phyloP scores from a whole-genome alignment of 2,113 vertebrate species.

The Hypocryptadius cinnamomeus region DNA sequence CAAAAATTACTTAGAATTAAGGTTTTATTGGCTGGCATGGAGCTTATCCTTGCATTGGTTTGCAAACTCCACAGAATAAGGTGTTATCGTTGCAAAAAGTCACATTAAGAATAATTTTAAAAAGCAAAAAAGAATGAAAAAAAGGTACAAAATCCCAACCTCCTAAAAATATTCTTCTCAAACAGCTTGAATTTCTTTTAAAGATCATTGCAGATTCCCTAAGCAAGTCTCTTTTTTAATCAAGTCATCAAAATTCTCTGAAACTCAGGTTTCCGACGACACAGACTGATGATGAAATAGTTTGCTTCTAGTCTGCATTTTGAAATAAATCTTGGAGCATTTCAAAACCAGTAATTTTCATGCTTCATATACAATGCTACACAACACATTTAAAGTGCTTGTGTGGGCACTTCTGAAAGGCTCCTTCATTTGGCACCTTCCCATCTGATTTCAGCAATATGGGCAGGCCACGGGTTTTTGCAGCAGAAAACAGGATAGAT shows the following conservation, averaged over 20 bases:
- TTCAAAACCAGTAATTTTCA: background rate
- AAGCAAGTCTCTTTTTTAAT: background rate
- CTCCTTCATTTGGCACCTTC: background rate
- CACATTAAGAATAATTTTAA: background rate
- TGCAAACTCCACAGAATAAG: background rate
- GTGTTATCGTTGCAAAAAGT: background rate
- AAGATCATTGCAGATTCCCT: background rate
- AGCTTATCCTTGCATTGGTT: background rate
- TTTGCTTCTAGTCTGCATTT: background rate
- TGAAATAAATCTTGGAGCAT: background rate
- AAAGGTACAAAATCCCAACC: background rate
- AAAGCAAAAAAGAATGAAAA: background rate
- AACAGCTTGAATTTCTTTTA: background rate
- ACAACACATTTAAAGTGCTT: constrained; percentile 5
- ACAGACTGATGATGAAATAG: background rate
- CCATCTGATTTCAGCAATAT: background rate
- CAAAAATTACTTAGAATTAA: background rate
- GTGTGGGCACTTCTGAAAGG: constrained; percentile 9
- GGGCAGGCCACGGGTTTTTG: background rate
- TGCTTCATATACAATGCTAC: background rate
- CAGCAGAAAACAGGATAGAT: background rate
- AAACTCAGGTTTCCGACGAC: background rate
- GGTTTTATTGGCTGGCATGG: background rate
- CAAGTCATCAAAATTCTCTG: background rate
- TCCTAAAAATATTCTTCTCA: background rate